Percentiles rank a stretch among this genome's conserved stretches.
Conservation (phyloP, 2,113 vertebrate genomes). For the Physeter macrocephalus region DNA sequence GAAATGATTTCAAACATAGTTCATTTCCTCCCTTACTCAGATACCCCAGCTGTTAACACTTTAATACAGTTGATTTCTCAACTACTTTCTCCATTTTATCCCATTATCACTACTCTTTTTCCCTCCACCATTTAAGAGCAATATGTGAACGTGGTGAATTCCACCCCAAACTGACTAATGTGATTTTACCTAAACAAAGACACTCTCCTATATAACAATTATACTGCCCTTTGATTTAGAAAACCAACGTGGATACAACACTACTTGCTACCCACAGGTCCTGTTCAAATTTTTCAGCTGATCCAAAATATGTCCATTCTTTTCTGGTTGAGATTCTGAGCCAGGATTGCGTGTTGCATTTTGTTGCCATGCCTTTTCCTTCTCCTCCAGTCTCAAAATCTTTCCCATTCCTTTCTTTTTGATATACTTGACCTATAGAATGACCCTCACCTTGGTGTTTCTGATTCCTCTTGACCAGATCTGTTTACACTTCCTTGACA, state of each 20-base stretch:
- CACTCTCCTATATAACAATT: not conserved
- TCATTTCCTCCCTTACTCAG: not conserved
- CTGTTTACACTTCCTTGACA: not conserved
- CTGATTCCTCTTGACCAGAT: not conserved
- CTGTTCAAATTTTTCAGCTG: no score
- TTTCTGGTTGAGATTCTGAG: not conserved
- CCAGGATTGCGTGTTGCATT: no score
- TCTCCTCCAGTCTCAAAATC: not conserved
- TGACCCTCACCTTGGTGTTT: not conserved
- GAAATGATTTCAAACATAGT: not conserved
- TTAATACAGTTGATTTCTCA: not conserved
- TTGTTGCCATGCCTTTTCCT: fast-evolving
- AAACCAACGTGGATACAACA: fast-evolving
- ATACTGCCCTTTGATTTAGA: not conserved
- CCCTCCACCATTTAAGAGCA: not conserved
- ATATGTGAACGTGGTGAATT: not conserved
- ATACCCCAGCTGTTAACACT: not conserved
- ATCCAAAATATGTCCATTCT: not conserved
- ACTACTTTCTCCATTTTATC: not conserved
- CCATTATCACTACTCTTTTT: not conserved
- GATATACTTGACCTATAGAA: no score
- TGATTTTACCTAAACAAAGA: not conserved
- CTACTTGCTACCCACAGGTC: fast-evolving
- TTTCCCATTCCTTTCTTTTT: not conserved
- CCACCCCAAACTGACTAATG: not conserved